phyloP scores from a whole-genome alignment of 1,140 invertebrate species.

The Dryas iulia region DNA sequence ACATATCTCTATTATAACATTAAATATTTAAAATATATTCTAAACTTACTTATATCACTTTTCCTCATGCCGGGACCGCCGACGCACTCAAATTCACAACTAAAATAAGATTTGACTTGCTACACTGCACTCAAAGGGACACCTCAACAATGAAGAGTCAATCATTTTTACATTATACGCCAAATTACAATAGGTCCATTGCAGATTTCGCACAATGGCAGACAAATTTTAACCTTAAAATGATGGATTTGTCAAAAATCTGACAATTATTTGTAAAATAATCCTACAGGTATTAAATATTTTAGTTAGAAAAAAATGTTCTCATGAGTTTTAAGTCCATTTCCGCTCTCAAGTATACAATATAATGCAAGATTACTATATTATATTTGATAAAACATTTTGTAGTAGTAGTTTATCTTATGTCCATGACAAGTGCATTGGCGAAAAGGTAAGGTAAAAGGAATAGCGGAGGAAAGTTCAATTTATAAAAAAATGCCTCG shows the following conservation, averaged over 20 bases:
- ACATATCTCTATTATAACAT: too few relatives aligned
- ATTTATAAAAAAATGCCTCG: too few relatives aligned
- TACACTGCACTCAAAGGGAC: slow-evolving; percentile 46
- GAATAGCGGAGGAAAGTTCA: too few relatives aligned
- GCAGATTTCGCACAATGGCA: slow-evolving; percentile 34
- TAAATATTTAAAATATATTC: slow-evolving; percentile 14
- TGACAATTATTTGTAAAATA: slow-evolving; percentile 33
- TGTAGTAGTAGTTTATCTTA: too few relatives aligned
- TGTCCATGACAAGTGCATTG: too few relatives aligned
- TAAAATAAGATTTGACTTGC: slow-evolving; percentile 67
- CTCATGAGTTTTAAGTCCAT: background rate
- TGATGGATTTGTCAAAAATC: slow-evolving; percentile 59
- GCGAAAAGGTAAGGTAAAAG: too few relatives aligned
- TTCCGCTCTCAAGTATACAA: background rate
- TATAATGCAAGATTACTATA: background rate
- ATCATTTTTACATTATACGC: slow-evolving; percentile 68
- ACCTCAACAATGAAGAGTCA: slow-evolving; percentile 63
- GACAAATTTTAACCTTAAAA: slow-evolving; percentile 67
- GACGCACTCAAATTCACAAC: slow-evolving; percentile 60
- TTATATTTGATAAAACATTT: too few relatives aligned
- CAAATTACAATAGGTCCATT: slow-evolving; percentile 35
- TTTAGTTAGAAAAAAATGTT: background rate
- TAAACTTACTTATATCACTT: slow-evolving; percentile 37
- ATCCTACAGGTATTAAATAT: slow-evolving; percentile 29
- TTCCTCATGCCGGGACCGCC: slow-evolving; percentile 34